phyloP scores from a whole-genome alignment of 2,888 invertebrate species.

The Bombyx huttoni region DNA sequence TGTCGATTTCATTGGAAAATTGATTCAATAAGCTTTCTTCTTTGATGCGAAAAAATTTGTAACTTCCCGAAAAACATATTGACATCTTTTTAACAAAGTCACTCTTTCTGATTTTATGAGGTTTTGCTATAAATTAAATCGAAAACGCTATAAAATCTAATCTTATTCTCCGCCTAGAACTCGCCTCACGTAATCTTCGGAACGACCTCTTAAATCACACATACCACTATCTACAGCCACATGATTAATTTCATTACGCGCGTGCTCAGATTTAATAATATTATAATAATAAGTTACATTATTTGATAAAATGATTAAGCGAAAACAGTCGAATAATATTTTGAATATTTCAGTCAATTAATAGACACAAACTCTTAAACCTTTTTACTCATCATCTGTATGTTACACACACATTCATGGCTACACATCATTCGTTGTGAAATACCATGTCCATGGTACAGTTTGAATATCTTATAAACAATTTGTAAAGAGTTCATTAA shows the following conservation, averaged over 20 bases:
- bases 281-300: neutral
- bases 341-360: neutral
- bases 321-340: neutral
- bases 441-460: too few species aligned
- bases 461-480: neutral
- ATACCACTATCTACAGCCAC: constrained; percentile 36
- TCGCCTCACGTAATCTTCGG: constrained; percentile 29
- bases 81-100: too few species aligned
- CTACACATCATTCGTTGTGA: too few species aligned
- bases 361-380: too few species aligned
- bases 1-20: constrained; percentile 9
- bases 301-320: neutral
- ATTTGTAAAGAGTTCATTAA: neutral
- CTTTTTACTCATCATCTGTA: too few species aligned
- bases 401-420: too few species aligned
- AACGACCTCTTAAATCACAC: constrained; percentile 44
- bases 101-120: too few species aligned
- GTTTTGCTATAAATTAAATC: neutral
- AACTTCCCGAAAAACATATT: neutral
- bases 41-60: neutral
- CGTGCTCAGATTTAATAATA: constrained; percentile 6
- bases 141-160: constrained; percentile 8
- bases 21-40: neutral
- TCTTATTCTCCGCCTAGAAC: constrained; percentile 22
- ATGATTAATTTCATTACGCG: constrained; percentile 42